A percentile compares a stretch with the other conserved stretches of the same genome.
Conservation (phyloP, 1,140 invertebrate genomes). For the Drosophila lini region DNA sequence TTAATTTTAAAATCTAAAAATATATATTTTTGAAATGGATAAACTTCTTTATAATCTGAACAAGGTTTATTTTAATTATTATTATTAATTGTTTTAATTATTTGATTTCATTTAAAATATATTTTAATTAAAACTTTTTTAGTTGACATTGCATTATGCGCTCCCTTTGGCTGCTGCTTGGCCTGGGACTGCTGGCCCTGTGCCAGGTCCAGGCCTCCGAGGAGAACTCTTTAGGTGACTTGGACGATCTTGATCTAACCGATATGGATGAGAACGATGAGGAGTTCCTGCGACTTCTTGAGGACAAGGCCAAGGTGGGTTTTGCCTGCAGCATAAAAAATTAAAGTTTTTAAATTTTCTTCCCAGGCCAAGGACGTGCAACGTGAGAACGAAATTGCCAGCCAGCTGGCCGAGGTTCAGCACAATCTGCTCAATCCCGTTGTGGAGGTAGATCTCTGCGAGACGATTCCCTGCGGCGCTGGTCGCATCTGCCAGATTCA, state of each 20-base stretch:
- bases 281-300: constrained; percentile 70
- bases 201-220: constrained; percentile 54
- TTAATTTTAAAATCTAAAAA: no score
- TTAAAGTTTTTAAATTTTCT: not conserved
- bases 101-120: not conserved
- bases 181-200: constrained; percentile 70
- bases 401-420: constrained; percentile 61
- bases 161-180: constrained; percentile 66
- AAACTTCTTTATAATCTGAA: no score
- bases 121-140: not conserved
- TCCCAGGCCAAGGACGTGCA: constrained; percentile 72
- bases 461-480: constrained; percentile 94
- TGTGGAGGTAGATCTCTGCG: constrained; percentile 89
- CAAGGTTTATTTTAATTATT: no score
- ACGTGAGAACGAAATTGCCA: constrained; percentile 78
- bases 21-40: no score
- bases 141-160: constrained; percentile 54
- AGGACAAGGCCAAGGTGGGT: constrained; percentile 74
- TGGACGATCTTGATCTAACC: constrained; percentile 52
- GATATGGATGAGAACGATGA: constrained; percentile 79
- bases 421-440: constrained; percentile 72
- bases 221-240: constrained; percentile 27
- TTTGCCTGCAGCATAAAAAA: fast-evolving
- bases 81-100: no score
- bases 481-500: constrained; percentile 93